Evolutionary conservation across 2,113 vertebrate genomes (phyloP).

Genomic region (Calonectris borealis): DNA sequence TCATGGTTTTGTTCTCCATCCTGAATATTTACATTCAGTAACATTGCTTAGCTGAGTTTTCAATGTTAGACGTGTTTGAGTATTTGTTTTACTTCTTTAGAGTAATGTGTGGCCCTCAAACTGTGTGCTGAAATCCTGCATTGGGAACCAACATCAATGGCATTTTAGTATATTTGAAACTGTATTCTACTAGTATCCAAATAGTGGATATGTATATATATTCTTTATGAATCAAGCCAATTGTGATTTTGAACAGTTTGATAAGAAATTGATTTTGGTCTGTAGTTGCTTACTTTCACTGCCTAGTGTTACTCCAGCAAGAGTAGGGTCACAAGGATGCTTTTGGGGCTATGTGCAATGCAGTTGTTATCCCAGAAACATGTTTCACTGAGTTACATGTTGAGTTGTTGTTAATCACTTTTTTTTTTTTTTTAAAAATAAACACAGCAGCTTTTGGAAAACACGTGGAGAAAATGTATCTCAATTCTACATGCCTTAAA

Average conservation of each 20-base stretch:
- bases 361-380: background rate
- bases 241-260: background rate
- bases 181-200: background rate
- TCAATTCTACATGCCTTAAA: background rate
- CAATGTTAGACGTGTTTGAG: background rate
- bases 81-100: constrained; percentile 35
- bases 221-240: background rate
- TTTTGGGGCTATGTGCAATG: background rate
- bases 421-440: background rate
- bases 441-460: background rate
- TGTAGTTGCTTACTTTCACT: background rate
- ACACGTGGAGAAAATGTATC: background rate
- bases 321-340: background rate
- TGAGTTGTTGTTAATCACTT: background rate
- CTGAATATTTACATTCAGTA: constrained; percentile 39
- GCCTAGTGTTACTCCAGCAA: background rate
- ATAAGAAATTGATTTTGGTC: background rate
- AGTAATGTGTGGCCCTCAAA: background rate
- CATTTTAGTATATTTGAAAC: background rate
- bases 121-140: background rate
- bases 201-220: background rate
- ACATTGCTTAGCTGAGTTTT: background rate
- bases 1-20: constrained; percentile 2
- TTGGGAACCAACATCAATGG: background rate
- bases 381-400: background rate